Evolutionary conservation across 2,888 invertebrate species (phyloP).

Genomic region (Portevinia maculata): DNA sequence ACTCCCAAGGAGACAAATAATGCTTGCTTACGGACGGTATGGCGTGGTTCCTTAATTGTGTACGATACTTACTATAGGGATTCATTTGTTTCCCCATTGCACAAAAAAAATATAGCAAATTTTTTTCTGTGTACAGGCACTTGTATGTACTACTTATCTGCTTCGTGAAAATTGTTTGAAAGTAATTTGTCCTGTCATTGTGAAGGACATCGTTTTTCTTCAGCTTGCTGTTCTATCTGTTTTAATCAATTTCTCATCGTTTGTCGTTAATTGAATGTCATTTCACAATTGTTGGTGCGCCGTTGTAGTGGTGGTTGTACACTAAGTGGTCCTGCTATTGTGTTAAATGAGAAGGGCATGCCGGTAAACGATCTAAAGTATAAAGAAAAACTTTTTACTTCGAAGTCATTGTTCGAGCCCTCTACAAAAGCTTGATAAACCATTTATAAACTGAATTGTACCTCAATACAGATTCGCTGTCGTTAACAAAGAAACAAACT

Average conservation of each 20-base stretch:
- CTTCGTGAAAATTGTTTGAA: conserved; percentile 65
- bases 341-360: conserved; percentile 5
- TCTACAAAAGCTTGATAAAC: not conserved
- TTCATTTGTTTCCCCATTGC: conserved; percentile 67
- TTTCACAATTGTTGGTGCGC: conserved; percentile 49
- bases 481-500: not conserved
- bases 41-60: conserved; percentile 65
- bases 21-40: conserved; percentile 16
- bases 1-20: not conserved
- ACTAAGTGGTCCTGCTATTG: conserved; percentile 66
- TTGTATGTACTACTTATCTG: conserved; percentile 49
- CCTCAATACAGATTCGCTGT: too few relatives aligned
- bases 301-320: conserved; percentile 35
- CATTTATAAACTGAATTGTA: too few relatives aligned
- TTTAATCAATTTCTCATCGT: conserved; percentile 73
- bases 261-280: conserved; percentile 74
- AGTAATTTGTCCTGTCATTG: conserved; percentile 74
- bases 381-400: not conserved
- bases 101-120: conserved; percentile 42
- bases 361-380: not conserved
- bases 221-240: conserved; percentile 51
- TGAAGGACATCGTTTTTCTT: conserved; percentile 55
- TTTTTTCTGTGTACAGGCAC: conserved; percentile 20
- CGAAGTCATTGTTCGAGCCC: not conserved
- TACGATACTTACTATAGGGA: conserved; percentile 69